Conservation (phyloP, 2,113 vertebrate genomes). For the Noctilio leporinus region DNA sequence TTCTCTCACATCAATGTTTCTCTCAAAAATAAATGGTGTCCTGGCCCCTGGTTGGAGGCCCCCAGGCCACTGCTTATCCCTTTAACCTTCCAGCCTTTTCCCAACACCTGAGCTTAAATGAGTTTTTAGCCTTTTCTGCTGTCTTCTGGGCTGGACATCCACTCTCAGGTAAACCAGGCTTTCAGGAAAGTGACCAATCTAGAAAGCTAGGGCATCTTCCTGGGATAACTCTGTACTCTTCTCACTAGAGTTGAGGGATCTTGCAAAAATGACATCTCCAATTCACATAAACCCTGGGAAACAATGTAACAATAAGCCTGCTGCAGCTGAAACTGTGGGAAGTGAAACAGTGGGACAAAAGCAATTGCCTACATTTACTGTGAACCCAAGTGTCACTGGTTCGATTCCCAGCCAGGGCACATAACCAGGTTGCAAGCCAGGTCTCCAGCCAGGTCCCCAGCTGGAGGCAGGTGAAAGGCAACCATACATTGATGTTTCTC, state of each 20-base stretch:
- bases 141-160: not conserved
- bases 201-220: not conserved
- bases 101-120: not conserved
- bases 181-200: not conserved
- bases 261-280: not conserved
- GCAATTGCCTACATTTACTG: not conserved
- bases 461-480: too few species aligned
- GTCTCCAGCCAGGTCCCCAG: too few species aligned
- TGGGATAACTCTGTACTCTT: not conserved
- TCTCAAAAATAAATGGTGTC: too few species aligned
- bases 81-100: not conserved
- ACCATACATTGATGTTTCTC: too few species aligned
- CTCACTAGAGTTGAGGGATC: not conserved
- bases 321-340: not conserved
- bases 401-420: too few species aligned
- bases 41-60: not conserved
- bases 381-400: too few species aligned
- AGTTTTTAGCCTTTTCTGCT: not conserved
- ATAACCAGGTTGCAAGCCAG: too few species aligned
- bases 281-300: not conserved
- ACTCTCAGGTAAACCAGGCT: not conserved
- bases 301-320: not conserved
- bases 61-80: not conserved
- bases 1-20: too few species aligned
- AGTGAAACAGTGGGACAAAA: not conserved